A percentile compares a stretch with the other conserved stretches of the same genome.
Evolutionary conservation across 2,113 vertebrate genomes (phyloP).

Genomic region (Dromaius novaehollandiae): DNA sequence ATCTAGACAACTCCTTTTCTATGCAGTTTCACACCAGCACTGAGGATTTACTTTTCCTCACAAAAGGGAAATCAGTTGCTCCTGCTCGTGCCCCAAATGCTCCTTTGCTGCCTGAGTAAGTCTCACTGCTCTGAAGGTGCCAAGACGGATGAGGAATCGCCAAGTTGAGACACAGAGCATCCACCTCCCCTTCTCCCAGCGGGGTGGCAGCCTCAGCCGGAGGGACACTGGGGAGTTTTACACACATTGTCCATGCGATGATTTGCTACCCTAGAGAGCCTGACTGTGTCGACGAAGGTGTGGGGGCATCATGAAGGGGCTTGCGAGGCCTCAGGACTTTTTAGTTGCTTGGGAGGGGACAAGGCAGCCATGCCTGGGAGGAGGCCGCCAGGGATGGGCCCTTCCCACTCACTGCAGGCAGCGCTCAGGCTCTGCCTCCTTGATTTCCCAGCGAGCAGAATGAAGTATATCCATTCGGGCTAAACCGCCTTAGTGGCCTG

Average conservation of each 20-base stretch:
- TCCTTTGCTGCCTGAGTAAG: neutral
- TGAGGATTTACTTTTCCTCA: neutral
- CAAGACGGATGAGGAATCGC: neutral
- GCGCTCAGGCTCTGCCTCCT: neutral
- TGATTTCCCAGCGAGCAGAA: neutral
- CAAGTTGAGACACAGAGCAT: neutral
- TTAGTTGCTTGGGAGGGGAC: neutral
- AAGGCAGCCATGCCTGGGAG: neutral
- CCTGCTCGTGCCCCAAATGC: neutral
- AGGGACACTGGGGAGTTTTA: neutral
- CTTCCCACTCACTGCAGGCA: neutral
- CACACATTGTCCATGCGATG: accelerated
- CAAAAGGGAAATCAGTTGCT: neutral
- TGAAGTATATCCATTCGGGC: neutral
- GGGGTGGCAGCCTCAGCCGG: neutral
- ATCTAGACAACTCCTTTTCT: neutral
- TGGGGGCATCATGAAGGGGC: neutral
- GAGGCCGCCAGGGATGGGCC: accelerated
- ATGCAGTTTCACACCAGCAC: neutral
- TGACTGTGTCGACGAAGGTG: accelerated
- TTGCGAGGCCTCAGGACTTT: neutral
- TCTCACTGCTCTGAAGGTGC: neutral
- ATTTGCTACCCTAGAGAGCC: neutral
- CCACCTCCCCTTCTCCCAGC: accelerated
- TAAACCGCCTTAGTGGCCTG: neutral